Percentiles rank a stretch among this genome's conserved stretches.
phyloP scores from a whole-genome alignment of 2,113 vertebrate species.

The Nothocercus julius region DNA sequence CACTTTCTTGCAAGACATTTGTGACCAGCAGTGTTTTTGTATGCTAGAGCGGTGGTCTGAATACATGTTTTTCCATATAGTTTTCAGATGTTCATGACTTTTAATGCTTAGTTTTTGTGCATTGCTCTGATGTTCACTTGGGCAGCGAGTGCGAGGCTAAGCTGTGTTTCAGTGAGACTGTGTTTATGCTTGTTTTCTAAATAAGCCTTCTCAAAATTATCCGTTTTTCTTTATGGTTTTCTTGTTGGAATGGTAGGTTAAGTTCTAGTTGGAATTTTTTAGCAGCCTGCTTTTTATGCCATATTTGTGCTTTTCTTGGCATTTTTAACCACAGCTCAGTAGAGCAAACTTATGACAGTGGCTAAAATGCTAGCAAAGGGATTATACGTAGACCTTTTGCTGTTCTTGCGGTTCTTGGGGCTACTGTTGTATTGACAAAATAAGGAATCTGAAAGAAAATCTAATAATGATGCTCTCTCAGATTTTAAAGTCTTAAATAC shows the following conservation, averaged over 20 bases:
- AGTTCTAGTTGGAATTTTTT: background rate
- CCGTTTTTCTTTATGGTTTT: background rate
- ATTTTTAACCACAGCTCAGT: background rate
- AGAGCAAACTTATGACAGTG: background rate
- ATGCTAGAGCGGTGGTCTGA: background rate
- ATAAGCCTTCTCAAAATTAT: background rate
- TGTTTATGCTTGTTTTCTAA: background rate
- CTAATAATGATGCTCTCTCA: background rate
- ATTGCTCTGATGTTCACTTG: background rate
- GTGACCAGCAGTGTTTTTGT: background rate
- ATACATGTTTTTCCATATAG: background rate
- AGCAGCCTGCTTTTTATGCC: background rate
- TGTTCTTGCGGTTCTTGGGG: background rate
- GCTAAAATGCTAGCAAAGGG: background rate
- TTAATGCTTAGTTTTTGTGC: background rate
- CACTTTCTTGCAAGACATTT: background rate
- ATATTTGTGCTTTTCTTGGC: background rate
- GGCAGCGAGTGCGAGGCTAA: background rate
- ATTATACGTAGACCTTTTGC: background rate
- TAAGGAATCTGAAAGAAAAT: background rate
- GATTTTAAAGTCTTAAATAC: background rate
- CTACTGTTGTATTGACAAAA: background rate
- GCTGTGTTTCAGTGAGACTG: background rate
- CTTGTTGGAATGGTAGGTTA: background rate
- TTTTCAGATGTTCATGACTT: constrained; percentile 30